These are phyloP conservation scores for Hyphantria cunea DNA, from an alignment of 1,140 invertebrate species.

Conservation along the genomic window DNA sequence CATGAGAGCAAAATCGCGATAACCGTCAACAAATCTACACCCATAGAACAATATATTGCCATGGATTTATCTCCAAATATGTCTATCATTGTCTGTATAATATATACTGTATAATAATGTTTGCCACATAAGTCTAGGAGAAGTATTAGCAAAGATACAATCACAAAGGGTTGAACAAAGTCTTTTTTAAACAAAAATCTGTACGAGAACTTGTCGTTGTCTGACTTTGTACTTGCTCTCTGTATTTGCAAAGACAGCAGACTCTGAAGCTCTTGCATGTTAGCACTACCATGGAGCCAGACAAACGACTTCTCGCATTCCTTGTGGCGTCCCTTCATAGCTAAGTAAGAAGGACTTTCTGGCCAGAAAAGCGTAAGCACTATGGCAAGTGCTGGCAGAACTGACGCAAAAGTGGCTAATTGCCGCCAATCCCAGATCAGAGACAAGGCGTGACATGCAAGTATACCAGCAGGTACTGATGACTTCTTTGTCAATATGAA, in stretches of 20 bases:
- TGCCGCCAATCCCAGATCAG: constrained; percentile 44
- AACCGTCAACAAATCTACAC: constrained; percentile 41
- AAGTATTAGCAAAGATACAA: constrained; percentile 37
- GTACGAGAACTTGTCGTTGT: not conserved
- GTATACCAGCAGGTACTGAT: constrained; percentile 34
- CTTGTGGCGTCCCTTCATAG: constrained; percentile 41
- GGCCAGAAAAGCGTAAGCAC: constrained; percentile 42
- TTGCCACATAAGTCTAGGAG: constrained; percentile 46
- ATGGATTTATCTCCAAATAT: constrained; percentile 41
- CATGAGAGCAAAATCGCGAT: constrained; percentile 37
- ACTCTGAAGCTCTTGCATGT: constrained; percentile 35
- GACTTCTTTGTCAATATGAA: constrained; percentile 38
- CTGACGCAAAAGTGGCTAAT: constrained; percentile 35
- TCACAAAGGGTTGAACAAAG: constrained; percentile 45
- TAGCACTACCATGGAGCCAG: constrained; percentile 40
- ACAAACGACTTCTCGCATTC: constrained; percentile 36
- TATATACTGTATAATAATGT: constrained; percentile 45
- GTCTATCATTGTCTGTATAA: constrained; percentile 47
- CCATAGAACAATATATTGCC: constrained; percentile 45
- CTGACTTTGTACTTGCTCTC: constrained; percentile 12
- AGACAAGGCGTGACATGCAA: constrained; percentile 41
- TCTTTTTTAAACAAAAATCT: constrained; percentile 32
- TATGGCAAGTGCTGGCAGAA: constrained; percentile 32
- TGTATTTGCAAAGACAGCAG: constrained; percentile 28
- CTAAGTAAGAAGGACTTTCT: constrained; percentile 50